Percentiles rank a stretch among this genome's conserved stretches.
Evolutionary conservation across 2,888 invertebrate genomes (phyloP).

Genomic region (Dorcus hopei): DNA sequence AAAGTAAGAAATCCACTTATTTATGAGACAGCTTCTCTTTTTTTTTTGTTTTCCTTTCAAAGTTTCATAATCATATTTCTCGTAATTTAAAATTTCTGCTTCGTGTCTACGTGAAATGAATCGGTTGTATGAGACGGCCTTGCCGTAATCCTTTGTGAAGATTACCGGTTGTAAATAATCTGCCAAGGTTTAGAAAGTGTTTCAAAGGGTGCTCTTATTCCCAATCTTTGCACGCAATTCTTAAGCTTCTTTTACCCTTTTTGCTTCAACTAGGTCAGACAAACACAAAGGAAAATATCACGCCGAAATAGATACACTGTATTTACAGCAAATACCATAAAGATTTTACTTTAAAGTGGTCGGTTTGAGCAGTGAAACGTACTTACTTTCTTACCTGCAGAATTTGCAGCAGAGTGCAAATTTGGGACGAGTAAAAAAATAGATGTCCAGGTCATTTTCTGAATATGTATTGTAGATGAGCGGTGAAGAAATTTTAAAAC

Average conservation of each 20-base stretch:
- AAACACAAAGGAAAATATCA: slow-evolving; percentile 18
- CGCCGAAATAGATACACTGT: slow-evolving; percentile 19
- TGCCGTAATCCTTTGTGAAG: slow-evolving; percentile 3
- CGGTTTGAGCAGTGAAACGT: too few relatives aligned
- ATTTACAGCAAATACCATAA: background rate
- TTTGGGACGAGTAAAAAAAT: too few relatives aligned
- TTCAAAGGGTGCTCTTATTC: slow-evolving; percentile 26
- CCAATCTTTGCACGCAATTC: slow-evolving; percentile 24
- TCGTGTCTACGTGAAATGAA: background rate
- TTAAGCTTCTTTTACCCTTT: slow-evolving; percentile 20
- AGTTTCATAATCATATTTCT: too few relatives aligned
- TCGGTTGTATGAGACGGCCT: background rate
- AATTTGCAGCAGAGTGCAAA: too few relatives aligned
- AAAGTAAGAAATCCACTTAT: background rate
- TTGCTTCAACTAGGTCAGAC: slow-evolving; percentile 23
- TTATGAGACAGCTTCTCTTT: too few relatives aligned
- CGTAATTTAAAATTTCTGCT: too few relatives aligned
- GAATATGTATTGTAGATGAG: too few relatives aligned
- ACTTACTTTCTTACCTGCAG: too few relatives aligned
- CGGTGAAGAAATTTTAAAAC: slow-evolving; percentile 20
- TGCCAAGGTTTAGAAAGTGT: slow-evolving; percentile 25
- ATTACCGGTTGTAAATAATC: slow-evolving; percentile 27
- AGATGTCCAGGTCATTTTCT: too few relatives aligned
- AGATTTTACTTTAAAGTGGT: too few relatives aligned
- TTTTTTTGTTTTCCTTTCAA: too few relatives aligned